phyloP scores from a whole-genome alignment of 2,888 invertebrate genomes.

The Leptarthrus brevirostris region DNA sequence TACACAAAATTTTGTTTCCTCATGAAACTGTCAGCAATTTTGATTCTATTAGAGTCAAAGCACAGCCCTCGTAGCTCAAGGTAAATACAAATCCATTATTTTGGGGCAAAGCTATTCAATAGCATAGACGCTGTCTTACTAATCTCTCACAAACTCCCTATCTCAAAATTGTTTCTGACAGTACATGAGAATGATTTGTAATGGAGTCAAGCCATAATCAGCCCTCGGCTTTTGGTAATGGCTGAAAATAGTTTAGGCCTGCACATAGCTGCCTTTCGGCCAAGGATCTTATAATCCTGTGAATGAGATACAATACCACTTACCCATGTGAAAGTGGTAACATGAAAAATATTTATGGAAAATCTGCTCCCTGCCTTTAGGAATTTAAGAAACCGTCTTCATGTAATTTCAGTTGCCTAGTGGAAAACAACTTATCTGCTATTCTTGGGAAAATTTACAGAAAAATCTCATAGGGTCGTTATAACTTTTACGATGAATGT shows the following conservation, averaged over 20 bases:
- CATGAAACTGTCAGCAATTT: background rate
- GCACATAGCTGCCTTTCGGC: background rate
- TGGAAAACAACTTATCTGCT: too few relatives aligned
- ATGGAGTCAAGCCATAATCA: background rate
- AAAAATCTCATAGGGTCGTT: too few relatives aligned
- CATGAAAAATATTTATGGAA: too few relatives aligned
- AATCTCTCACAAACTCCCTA: constrained; percentile 9
- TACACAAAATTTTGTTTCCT: background rate
- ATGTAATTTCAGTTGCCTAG: too few relatives aligned
- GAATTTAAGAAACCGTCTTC: too few relatives aligned
- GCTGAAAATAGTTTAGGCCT: background rate
- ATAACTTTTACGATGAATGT: too few relatives aligned
- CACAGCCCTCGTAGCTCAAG: background rate
- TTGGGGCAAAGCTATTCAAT: constrained; percentile 5
- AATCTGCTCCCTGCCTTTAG: too few relatives aligned
- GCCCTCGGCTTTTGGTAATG: background rate
- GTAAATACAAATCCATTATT: background rate
- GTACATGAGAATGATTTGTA: constrained; percentile 17
- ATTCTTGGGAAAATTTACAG: too few relatives aligned
- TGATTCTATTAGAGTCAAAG: background rate
- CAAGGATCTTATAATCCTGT: background rate
- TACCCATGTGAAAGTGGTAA: too few relatives aligned
- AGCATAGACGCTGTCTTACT: background rate
- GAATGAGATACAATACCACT: too few relatives aligned
- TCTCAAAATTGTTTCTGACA: constrained; percentile 22